Conservation (phyloP, 2,888 invertebrate species). For the Xestia xanthographa region DNA sequence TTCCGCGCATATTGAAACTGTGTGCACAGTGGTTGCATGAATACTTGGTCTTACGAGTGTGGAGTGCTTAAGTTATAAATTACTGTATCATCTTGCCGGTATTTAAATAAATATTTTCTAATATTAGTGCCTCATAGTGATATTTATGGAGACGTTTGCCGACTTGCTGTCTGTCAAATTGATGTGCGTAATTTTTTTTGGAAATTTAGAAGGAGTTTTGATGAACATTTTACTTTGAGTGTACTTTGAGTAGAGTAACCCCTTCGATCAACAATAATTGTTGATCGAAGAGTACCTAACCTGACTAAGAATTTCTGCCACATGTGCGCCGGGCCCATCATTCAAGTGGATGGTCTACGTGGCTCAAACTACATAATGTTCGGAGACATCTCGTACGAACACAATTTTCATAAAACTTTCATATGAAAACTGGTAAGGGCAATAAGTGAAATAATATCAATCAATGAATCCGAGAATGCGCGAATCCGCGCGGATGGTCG, state of each 20-base stretch:
- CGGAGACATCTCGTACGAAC: not conserved
- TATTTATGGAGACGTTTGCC: conserved; percentile 10
- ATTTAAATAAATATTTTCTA: conserved; percentile 11
- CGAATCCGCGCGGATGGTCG: too few species aligned
- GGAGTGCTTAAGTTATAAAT: not conserved
- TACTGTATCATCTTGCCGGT: conserved; percentile 31
- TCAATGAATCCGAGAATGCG: too few species aligned
- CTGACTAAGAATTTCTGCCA: too few species aligned
- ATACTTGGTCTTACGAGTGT: conserved; percentile 2
- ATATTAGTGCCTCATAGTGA: conserved; percentile 1
- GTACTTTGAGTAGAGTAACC: too few species aligned
- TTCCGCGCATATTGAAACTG: conserved; percentile 34
- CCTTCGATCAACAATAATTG: too few species aligned
- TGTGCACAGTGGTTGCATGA: conserved; percentile 33
- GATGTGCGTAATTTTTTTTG: not conserved
- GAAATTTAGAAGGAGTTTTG: not conserved
- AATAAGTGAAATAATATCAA: too few species aligned
- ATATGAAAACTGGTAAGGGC: not conserved
- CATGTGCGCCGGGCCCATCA: not conserved
- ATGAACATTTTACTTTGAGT: conserved; percentile 8
- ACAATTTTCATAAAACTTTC: not conserved
- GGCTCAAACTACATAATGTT: not conserved
- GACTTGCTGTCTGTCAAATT: conserved; percentile 29
- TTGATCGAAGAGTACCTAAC: too few species aligned
- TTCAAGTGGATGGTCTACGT: not conserved